phyloP scores from a whole-genome alignment of 2,888 invertebrate species.

The Latrodectus hesperus region DNA sequence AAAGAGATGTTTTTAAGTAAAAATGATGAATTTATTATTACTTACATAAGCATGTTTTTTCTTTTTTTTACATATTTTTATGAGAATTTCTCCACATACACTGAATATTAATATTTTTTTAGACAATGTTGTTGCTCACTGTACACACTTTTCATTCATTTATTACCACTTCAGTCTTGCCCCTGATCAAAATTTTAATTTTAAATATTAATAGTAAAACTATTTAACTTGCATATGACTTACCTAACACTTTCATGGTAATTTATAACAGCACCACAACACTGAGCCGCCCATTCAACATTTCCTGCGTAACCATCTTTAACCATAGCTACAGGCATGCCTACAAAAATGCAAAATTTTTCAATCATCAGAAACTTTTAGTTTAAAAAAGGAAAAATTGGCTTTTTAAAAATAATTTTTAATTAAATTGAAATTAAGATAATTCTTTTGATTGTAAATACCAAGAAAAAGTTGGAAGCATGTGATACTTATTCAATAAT shows the following conservation, averaged over 20 bases:
- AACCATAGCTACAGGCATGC: slow-evolving; percentile 74
- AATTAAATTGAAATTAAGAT: neutral
- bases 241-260: slow-evolving; percentile 72
- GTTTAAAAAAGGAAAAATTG: neutral
- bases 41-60: too few species aligned
- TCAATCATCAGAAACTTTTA: neutral
- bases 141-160: too few species aligned
- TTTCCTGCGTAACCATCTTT: slow-evolving; percentile 77
- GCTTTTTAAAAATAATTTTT: neutral
- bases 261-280: slow-evolving; percentile 75
- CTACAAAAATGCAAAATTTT: slow-evolving; percentile 41
- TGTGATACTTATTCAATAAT: too few species aligned
- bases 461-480: neutral
- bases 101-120: too few species aligned
- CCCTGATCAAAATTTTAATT: too few species aligned
- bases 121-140: too few species aligned
- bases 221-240: slow-evolving; percentile 10
- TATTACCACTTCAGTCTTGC: too few species aligned
- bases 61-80: too few species aligned
- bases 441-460: neutral
- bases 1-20: too few species aligned
- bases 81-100: too few species aligned
- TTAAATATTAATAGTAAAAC: too few species aligned
- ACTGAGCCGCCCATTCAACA: slow-evolving; percentile 78
- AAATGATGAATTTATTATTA: too few species aligned